Conservation (phyloP, 2,797 vertebrate species). For the Acomys russatus region DNA sequence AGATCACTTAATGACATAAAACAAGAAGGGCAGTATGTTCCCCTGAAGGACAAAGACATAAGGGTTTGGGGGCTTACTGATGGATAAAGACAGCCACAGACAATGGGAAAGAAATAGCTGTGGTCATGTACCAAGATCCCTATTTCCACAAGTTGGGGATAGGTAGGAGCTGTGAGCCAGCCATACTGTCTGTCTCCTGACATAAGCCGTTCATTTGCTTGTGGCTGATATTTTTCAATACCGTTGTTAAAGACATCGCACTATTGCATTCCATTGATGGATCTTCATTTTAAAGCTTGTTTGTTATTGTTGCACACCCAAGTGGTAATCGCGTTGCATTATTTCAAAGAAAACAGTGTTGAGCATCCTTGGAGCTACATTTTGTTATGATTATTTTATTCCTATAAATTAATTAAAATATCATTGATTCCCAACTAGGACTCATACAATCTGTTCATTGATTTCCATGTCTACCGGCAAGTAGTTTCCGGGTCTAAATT, state of each 20-base stretch:
- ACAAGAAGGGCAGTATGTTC: neutral
- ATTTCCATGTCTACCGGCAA: neutral
- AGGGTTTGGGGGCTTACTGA: neutral
- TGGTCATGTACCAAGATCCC: neutral
- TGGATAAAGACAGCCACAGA: neutral
- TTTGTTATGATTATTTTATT: slow-evolving; percentile 14
- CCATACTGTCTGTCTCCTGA: neutral
- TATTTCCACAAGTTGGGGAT: neutral
- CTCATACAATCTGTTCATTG: neutral
- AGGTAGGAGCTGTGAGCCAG: neutral
- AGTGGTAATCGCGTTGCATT: neutral
- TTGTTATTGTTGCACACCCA: neutral
- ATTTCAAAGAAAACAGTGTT: neutral
- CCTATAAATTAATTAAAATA: slow-evolving; percentile 25
- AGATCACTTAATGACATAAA: neutral
- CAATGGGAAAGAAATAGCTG: accelerated
- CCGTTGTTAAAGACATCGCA: neutral
- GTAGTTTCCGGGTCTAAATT: neutral
- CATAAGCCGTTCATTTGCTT: neutral
- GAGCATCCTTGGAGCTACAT: neutral
- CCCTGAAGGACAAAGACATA: neutral
- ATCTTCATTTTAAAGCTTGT: neutral
- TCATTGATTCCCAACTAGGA: neutral
- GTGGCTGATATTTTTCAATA: neutral
- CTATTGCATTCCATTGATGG: neutral